phyloP scores from a whole-genome alignment of 2,797 vertebrate genomes.

The Muscicapa comitata region DNA sequence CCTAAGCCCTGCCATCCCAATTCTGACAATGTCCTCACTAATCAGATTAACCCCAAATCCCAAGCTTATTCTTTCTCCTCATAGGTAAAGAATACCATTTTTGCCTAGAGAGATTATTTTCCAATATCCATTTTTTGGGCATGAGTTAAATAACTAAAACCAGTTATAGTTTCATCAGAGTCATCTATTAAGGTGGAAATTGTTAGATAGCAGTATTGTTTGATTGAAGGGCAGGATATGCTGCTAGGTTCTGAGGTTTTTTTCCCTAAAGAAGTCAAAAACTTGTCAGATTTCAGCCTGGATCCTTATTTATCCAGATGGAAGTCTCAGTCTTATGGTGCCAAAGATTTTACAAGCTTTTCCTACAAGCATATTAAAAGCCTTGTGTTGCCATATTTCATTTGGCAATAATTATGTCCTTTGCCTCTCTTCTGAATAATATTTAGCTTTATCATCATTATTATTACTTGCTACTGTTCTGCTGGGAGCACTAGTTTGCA shows the following conservation, averaged over 20 bases:
- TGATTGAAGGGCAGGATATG: background rate
- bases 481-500: conserved; percentile 35
- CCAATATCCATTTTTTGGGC: background rate
- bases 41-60: background rate
- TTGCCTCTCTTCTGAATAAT: conserved; percentile 8
- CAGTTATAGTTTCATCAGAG: background rate
- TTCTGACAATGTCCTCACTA: background rate
- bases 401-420: conserved; percentile 29
- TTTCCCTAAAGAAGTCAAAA: background rate
- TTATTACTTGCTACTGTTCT: conserved; percentile 48
- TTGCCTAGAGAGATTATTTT: background rate
- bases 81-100: background rate
- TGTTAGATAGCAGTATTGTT: background rate
- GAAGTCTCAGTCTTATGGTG: background rate
- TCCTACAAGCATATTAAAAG: background rate
- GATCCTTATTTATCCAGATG: background rate
- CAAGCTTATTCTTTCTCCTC: background rate
- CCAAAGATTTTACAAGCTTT: conserved; percentile 6
- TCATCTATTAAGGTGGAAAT: background rate
- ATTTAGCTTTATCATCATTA: conserved; percentile 35
- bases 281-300: background rate
- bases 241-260: background rate
- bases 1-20: background rate
- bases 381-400: conserved; percentile 2
- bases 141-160: background rate